Conservation (phyloP, 2,113 vertebrate genomes). For the Miniopterus natalensis region DNA sequence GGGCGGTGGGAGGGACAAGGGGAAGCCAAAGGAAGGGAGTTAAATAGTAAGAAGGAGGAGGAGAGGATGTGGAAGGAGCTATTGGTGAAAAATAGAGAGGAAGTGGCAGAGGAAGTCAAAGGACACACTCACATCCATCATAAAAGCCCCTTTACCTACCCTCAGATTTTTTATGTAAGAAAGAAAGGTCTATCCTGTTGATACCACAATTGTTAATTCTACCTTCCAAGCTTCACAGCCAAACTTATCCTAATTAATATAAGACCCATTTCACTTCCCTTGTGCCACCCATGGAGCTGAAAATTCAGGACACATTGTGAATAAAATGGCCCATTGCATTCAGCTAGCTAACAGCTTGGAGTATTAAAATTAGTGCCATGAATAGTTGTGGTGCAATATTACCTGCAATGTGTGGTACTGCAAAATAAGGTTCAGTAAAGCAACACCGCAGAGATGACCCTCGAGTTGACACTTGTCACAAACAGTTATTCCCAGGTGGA, state of each 20-base stretch:
- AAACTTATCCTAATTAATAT: background rate
- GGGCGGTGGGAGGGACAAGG: accelerated
- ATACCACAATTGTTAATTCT: background rate
- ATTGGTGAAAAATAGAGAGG: background rate
- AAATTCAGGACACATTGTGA: background rate
- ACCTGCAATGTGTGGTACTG: background rate
- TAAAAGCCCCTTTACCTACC: background rate
- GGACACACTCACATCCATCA: too few species aligned
- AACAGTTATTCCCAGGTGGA: background rate
- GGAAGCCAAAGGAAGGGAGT: background rate
- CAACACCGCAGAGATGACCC: background rate
- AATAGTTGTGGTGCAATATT: background rate
- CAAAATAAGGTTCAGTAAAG: background rate
- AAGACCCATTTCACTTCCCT: background rate
- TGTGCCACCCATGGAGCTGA: background rate
- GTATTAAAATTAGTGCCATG: background rate
- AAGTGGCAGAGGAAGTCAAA: background rate
- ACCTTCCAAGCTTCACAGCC: background rate
- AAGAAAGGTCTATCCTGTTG: background rate
- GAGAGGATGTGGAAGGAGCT: background rate
- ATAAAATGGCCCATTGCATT: background rate
- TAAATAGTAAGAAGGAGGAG: background rate
- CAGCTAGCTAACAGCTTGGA: background rate
- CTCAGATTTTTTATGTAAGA: background rate
- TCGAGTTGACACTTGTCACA: background rate